These are phyloP conservation scores for Cyphomyrus plagiostoma DNA, from an alignment of 2,113 vertebrate genomes.

Conservation along the genomic window DNA sequence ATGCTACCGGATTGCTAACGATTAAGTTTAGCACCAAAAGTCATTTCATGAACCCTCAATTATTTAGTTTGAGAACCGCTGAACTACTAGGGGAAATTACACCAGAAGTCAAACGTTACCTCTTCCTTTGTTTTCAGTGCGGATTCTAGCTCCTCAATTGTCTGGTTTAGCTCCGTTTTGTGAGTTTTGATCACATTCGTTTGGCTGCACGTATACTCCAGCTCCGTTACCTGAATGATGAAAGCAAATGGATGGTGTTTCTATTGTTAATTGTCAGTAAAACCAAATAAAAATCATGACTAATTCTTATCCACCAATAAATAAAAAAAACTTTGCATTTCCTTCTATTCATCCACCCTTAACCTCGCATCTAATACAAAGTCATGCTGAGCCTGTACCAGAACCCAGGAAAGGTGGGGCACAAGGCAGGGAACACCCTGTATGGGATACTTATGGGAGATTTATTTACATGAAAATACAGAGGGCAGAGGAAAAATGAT, in stretches of 20 bases:
- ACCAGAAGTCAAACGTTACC: slow-evolving; percentile 52
- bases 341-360: background rate
- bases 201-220: slow-evolving; percentile 94
- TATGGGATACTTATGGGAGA: background rate
- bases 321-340: background rate
- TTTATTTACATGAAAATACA: too few relatives aligned
- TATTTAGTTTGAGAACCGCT: background rate
- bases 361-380: background rate
- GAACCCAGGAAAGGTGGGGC: background rate
- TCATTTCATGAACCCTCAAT: background rate
- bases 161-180: slow-evolving; percentile 94
- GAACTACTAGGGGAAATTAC: background rate
- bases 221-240: slow-evolving; percentile 82
- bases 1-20: background rate
- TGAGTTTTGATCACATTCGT: slow-evolving; percentile 90
- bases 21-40: background rate
- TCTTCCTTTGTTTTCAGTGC: slow-evolving; percentile 88
- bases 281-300: background rate
- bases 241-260: slow-evolving; percentile 13
- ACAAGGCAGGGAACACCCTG: background rate
- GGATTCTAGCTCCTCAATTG: slow-evolving; percentile 89
- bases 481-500: too few relatives aligned
- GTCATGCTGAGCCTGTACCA: background rate
- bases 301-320: background rate
- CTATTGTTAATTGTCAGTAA: background rate